Conservation (phyloP, 2,113 vertebrate genomes). For the Athene noctua region DNA sequence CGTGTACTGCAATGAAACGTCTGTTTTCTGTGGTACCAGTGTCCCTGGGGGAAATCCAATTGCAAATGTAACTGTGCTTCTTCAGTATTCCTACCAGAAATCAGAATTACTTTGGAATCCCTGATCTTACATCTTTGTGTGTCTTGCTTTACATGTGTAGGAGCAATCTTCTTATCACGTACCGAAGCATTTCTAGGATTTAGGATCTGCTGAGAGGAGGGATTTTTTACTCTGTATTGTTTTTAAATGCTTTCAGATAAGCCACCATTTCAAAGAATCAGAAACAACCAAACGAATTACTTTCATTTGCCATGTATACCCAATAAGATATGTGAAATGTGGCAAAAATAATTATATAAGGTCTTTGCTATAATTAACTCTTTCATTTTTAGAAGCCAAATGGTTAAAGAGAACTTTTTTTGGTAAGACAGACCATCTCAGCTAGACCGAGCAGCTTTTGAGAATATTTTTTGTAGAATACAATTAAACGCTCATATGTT, state of each 20-base stretch:
- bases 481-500: not conserved
- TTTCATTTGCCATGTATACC: not conserved
- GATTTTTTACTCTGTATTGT: not conserved
- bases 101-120: not conserved
- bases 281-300: not conserved
- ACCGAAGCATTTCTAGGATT: not conserved
- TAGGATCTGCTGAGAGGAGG: not conserved
- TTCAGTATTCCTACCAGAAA: not conserved
- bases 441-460: not conserved
- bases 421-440: not conserved
- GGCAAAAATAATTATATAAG: not conserved
- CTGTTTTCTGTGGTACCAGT: not conserved
- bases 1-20: conserved; percentile 5
- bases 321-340: not conserved
- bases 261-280: not conserved
- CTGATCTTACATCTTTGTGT: not conserved
- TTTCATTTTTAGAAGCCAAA: not conserved
- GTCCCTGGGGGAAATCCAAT: conserved; percentile 27
- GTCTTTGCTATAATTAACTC: not conserved
- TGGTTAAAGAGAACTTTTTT: not conserved
- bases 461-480: not conserved
- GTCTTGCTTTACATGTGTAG: not conserved
- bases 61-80: not conserved
- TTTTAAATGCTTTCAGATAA: not conserved
- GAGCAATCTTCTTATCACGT: not conserved